Percentiles rank a stretch among this genome's conserved stretches.
Evolutionary conservation across 2,888 invertebrate species (phyloP).

Genomic region (Colostygia pectinataria): DNA sequence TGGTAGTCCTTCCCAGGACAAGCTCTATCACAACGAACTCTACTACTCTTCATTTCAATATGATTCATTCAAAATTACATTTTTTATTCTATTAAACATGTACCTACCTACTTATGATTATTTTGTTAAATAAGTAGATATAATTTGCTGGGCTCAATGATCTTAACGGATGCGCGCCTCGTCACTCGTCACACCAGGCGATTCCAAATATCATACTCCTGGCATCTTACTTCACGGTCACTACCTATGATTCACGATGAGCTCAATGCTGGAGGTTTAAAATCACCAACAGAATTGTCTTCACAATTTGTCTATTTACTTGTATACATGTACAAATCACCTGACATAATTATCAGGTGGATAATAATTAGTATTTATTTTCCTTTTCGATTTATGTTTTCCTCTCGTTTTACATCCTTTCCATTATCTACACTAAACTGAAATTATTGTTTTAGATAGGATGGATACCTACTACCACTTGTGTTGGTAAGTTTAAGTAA

Average conservation of each 20-base stretch:
- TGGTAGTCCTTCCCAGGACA: too few species aligned
- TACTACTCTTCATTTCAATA: too few species aligned
- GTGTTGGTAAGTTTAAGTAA: too few species aligned
- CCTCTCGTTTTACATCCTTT: too few species aligned
- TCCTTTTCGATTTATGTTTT: conserved; percentile 1
- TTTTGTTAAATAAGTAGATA: background rate
- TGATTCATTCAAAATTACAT: background rate
- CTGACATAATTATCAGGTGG: background rate
- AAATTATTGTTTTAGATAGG: too few species aligned
- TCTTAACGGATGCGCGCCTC: conserved; percentile 29
- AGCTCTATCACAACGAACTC: too few species aligned
- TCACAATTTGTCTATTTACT: too few species aligned
- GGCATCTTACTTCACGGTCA: conserved; percentile 22
- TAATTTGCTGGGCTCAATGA: conserved; percentile 16
- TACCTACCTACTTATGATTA: background rate
- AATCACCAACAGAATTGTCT: too few species aligned
- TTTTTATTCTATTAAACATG: background rate
- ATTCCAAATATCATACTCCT: conserved; percentile 22
- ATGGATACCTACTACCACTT: too few species aligned
- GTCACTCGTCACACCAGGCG: conserved; percentile 32
- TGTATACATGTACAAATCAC: too few species aligned
- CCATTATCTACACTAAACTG: too few species aligned
- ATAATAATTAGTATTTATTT: background rate
- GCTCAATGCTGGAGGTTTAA: too few species aligned
- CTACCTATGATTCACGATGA: conserved; percentile 13